Base-by-base conservation (phyloP, 1,140 invertebrate species). In the Drosophila orena region DNA sequence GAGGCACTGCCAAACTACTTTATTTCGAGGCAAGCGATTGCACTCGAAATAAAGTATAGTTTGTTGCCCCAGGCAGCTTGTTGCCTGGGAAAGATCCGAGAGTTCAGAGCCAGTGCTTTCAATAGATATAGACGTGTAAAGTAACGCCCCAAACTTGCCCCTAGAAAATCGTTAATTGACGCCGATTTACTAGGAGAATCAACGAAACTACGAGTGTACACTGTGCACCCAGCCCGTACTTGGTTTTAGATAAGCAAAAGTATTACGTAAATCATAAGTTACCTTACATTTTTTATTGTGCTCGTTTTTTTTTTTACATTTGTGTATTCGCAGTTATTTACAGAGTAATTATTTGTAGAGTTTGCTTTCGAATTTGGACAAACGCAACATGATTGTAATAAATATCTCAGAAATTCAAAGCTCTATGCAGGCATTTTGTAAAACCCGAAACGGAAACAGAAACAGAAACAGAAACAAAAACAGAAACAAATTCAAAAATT, bases 341-440 rank as follows among this genome's bases (percentile, higher is more conserved):
- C 27, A 44, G 4, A 42, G 43, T 37, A 73, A 54, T 72, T 73
- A 61, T 74, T 62, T 65, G 34, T 75, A 75, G 35, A 34, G 40
- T 73, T 85, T 10, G 61, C 20, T 68, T 74, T 68, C 27, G 38
- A 59, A 58, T 53, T 79, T 66, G 49, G 54, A 60, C 79, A 81
- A 64, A 37, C 66, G 69, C 69, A 72, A 76, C 76, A 58, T 56
- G 50, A 72, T 56, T 71, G 56, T 75, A 59, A 72, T 65, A 74
- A 77, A 50, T 74, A 85, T 85, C 81, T 85, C 81, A 73, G 73
- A 46, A 86, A 77, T 66, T 64, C 64, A 70, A 66, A 70, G 77
- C 54, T 77, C 27, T 30, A 30, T 30, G 0, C 30, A 30, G 30
- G 30, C 35, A 42, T 27, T 42, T 53, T 53, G 37, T 14, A 38